Evolutionary conservation across 37 sponge, comb jelly and placozoan genomes (phyloP).

Genomic region (Geodia barretti): DNA sequence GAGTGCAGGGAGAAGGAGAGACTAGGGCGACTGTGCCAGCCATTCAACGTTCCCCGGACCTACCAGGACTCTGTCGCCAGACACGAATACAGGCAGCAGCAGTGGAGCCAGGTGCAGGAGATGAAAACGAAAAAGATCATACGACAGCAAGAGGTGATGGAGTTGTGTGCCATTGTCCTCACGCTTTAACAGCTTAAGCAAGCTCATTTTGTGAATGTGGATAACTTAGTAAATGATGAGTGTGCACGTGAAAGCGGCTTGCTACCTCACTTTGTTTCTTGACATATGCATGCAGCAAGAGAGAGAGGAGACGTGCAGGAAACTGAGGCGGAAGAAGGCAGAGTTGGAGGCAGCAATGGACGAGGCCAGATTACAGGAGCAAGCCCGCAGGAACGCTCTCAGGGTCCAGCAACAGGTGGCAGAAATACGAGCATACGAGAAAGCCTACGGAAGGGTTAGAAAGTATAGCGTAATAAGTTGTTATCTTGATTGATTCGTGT

Average conservation of each 20-base stretch:
- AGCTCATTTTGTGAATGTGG: too few relatives aligned
- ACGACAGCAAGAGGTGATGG: conserved; percentile 24
- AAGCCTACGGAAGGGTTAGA: conserved; percentile 64
- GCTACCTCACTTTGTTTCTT: too few relatives aligned
- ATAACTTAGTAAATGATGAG: background rate
- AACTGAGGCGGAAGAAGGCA: conserved; percentile 22
- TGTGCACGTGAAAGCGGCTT: too few relatives aligned
- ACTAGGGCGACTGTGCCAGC: conserved; percentile 4
- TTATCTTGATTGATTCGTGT: background rate
- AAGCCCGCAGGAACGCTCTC: conserved; percentile 57
- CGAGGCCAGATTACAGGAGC: conserved; percentile 44
- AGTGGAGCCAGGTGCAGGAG: conserved; percentile 1
- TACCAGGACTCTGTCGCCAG: conserved; percentile 26
- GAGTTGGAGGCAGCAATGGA: conserved; percentile 38
- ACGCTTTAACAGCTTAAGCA: too few relatives aligned
- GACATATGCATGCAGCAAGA: too few relatives aligned
- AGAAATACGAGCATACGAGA: conserved; percentile 56
- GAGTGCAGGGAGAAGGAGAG: conserved; percentile 17
- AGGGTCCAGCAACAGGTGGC: conserved; percentile 34
- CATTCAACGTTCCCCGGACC: background rate
- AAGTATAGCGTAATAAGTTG: background rate
- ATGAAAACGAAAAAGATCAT: conserved; percentile 42
- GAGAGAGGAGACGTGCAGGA: conserved; percentile 7
- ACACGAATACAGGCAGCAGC: conserved; percentile 13
- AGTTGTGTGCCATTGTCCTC: background rate